These are phyloP conservation scores for Dromaius novaehollandiae DNA, from an alignment of 2,113 vertebrate species.

Conservation along the genomic window DNA sequence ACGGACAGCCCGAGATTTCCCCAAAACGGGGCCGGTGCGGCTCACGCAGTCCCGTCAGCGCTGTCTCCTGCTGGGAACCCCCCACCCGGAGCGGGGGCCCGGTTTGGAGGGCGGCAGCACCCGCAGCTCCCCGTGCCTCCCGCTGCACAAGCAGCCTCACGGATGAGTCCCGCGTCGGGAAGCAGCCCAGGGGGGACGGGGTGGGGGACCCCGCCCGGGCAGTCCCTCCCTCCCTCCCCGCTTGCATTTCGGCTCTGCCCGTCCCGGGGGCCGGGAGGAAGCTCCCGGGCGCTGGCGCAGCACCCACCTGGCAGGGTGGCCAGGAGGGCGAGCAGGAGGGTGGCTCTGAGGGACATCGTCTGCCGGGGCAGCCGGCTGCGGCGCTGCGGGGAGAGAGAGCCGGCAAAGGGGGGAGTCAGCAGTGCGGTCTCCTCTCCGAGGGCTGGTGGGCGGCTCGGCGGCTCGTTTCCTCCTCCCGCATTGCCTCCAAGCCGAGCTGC, in stretches of 20 bases:
- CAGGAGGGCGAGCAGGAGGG: slow-evolving; percentile 42
- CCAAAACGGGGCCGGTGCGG: background rate
- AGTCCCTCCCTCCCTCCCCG: too few species aligned
- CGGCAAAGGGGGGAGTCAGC: background rate
- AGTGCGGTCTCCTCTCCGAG: fast-evolving
- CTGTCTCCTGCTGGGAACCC: background rate
- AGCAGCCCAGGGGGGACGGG: too few species aligned
- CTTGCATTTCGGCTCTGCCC: background rate
- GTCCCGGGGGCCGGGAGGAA: fast-evolving
- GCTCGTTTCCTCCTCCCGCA: fast-evolving
- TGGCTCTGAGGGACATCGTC: background rate
- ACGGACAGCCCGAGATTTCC: too few species aligned
- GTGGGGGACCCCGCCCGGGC: background rate
- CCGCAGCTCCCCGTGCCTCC: background rate
- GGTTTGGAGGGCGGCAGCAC: background rate
- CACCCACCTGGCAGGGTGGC: slow-evolving; percentile 46
- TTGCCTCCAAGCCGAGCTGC: background rate
- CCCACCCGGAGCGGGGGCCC: too few species aligned
- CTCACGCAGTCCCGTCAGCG: too few species aligned
- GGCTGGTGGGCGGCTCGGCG: fast-evolving
- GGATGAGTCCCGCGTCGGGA: background rate
- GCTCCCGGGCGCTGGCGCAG: fast-evolving
- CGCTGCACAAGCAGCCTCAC: background rate
- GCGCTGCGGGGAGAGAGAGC: background rate
- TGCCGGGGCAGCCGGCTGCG: fast-evolving